Percentiles rank a stretch among this genome's conserved stretches.
phyloP scores from a whole-genome alignment of 2,888 invertebrate genomes.

The Teleogryllus oceanicus region DNA sequence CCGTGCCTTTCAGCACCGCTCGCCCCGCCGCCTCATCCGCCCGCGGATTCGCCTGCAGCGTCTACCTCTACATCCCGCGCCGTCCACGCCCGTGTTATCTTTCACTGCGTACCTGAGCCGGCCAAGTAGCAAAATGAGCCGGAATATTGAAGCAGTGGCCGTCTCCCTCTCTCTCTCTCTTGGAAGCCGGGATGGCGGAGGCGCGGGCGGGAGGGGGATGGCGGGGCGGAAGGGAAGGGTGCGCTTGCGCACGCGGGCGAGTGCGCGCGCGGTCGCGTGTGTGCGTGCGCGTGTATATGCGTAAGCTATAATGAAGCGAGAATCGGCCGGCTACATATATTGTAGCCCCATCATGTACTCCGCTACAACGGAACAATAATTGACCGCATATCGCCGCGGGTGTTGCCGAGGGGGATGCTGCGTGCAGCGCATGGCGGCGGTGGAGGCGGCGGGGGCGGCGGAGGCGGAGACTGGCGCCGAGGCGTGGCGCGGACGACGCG shows the following conservation, averaged over 20 bases:
- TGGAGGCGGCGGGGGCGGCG: not conserved
- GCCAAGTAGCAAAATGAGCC: not conserved
- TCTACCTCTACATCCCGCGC: not conserved
- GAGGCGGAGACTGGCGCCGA: not conserved
- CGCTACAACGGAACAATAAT: slow-evolving; percentile 30
- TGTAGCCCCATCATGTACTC: not conserved
- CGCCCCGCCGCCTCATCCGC: not conserved
- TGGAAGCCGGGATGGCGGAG: not conserved
- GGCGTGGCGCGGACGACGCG: not conserved
- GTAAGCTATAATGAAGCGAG: not conserved
- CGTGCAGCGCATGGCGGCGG: not conserved
- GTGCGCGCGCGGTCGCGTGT: not conserved
- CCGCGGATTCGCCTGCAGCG: not conserved
- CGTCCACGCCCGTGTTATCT: not conserved
- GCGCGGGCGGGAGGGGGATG: not conserved
- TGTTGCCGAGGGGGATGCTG: not conserved
- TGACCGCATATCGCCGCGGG: slow-evolving; percentile 28
- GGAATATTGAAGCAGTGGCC: not conserved
- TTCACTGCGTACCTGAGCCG: not conserved
- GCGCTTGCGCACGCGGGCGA: not conserved
- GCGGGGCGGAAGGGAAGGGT: not conserved
- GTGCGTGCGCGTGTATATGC: slow-evolving; percentile 1
- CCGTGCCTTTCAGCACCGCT: not conserved
- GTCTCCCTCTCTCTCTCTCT: not conserved
- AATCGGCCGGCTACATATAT: not conserved